phyloP scores from a whole-genome alignment of 30 jellyfish, hydroid and myxozoan genomes.

The Turritopsis rubra region DNA sequence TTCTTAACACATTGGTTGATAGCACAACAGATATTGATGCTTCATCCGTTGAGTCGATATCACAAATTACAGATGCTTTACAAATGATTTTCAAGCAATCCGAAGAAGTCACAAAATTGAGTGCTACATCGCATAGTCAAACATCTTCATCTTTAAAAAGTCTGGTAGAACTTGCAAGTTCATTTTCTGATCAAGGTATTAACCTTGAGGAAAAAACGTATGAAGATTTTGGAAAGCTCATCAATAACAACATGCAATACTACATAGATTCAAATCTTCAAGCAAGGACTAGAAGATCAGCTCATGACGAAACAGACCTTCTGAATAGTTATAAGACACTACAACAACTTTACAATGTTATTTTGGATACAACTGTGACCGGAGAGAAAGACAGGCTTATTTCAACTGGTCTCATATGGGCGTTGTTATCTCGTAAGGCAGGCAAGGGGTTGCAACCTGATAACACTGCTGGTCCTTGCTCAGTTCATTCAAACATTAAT shows the following conservation, averaged over 20 bases:
- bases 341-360: slow-evolving; percentile 16
- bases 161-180: slow-evolving; percentile 8
- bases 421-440: slow-evolving; percentile 9
- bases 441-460: not conserved
- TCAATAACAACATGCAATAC: slow-evolving; percentile 11
- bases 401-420: slow-evolving; percentile 1
- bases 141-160: not conserved
- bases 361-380: slow-evolving; percentile 18
- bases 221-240: not conserved
- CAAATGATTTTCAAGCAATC: slow-evolving; percentile 12
- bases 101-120: slow-evolving; percentile 27
- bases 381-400: slow-evolving; percentile 8
- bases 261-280: not conserved
- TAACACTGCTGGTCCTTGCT: slow-evolving; percentile 11
- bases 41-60: slow-evolving; percentile 51
- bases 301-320: not conserved
- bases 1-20: slow-evolving; percentile 33
- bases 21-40: slow-evolving; percentile 45
- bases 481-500: not conserved
- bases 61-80: slow-evolving; percentile 44
- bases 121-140: not conserved
- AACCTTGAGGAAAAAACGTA: slow-evolving; percentile 1
- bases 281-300: not conserved
- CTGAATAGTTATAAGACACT: not conserved
- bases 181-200: slow-evolving; percentile 14